A percentile compares a stretch with the other conserved stretches of the same genome.
phyloP scores from a whole-genome alignment of 1,140 invertebrate genomes.

The Pogonomyrmex barbatus region DNA sequence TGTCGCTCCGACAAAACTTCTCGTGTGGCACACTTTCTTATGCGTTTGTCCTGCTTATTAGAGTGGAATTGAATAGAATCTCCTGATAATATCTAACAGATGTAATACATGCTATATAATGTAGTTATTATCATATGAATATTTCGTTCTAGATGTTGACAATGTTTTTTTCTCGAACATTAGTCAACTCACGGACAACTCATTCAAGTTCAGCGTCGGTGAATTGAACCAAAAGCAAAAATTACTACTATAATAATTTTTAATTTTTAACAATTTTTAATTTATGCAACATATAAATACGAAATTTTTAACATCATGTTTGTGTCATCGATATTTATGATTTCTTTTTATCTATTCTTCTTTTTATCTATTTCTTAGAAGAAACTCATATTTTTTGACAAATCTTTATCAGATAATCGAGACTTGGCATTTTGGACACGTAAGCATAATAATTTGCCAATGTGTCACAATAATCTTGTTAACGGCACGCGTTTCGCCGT shows the following conservation, averaged over 20 bases:
- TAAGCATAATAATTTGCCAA: not conserved
- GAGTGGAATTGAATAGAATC: slow-evolving; percentile 61
- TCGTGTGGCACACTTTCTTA: slow-evolving; percentile 68
- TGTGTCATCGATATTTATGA: too few relatives aligned
- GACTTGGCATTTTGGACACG: not conserved
- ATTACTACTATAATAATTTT: not conserved
- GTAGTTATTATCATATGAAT: not conserved
- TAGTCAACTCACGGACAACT: not conserved
- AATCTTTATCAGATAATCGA: not conserved
- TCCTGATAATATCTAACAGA: not conserved
- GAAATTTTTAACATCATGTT: not conserved
- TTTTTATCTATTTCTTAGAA: not conserved
- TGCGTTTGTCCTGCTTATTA: slow-evolving; percentile 63
- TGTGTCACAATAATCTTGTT: not conserved
- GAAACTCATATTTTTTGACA: not conserved
- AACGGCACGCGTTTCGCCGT: not conserved
- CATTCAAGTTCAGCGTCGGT: not conserved
- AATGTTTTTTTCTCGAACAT: not conserved
- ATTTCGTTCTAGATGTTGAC: not conserved
- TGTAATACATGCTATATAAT: not conserved
- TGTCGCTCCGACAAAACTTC: slow-evolving; percentile 11
- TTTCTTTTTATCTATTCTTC: not conserved
- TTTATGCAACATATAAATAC: not conserved
- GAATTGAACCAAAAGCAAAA: not conserved
- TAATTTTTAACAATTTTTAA: not conserved